Conservation (phyloP, 2,797 vertebrate genomes). For the Sebastes itinus region DNA sequence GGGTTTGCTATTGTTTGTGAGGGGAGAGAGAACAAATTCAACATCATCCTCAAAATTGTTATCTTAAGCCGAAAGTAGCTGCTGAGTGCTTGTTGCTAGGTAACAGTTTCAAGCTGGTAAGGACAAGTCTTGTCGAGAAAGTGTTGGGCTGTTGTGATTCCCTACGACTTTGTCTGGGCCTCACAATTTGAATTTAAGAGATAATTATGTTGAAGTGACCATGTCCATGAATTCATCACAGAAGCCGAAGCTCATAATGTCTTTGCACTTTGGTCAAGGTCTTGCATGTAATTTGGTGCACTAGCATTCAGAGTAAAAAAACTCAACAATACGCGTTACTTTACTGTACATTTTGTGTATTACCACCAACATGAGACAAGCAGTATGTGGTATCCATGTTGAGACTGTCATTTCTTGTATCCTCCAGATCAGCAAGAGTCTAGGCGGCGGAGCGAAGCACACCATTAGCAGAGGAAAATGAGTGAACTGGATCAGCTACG, state of each 20-base stretch:
- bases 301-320: neutral
- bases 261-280: neutral
- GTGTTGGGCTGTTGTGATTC: slow-evolving; percentile 40
- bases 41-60: slow-evolving; percentile 63
- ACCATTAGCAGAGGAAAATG: slow-evolving; percentile 94
- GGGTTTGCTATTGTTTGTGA: slow-evolving; percentile 36
- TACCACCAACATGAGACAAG: neutral
- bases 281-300: neutral
- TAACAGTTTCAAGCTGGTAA: slow-evolving; percentile 76
- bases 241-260: neutral
- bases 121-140: slow-evolving; percentile 62
- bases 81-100: slow-evolving; percentile 80
- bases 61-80: slow-evolving; percentile 74
- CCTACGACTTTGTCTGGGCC: slow-evolving; percentile 42
- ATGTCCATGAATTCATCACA: neutral
- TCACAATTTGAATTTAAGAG: slow-evolving; percentile 14
- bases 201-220: slow-evolving; percentile 7
- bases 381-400: slow-evolving; percentile 2
- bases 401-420: slow-evolving; percentile 28
- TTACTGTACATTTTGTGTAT: neutral
- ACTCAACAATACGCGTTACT: neutral
- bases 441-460: slow-evolving; percentile 87
- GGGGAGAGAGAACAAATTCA: slow-evolving; percentile 45
- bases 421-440: slow-evolving; percentile 87
- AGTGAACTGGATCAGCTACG: slow-evolving; percentile 99